Base-by-base conservation (phyloP, 2,888 invertebrate genomes). In the Athrips mouffetella region DNA sequence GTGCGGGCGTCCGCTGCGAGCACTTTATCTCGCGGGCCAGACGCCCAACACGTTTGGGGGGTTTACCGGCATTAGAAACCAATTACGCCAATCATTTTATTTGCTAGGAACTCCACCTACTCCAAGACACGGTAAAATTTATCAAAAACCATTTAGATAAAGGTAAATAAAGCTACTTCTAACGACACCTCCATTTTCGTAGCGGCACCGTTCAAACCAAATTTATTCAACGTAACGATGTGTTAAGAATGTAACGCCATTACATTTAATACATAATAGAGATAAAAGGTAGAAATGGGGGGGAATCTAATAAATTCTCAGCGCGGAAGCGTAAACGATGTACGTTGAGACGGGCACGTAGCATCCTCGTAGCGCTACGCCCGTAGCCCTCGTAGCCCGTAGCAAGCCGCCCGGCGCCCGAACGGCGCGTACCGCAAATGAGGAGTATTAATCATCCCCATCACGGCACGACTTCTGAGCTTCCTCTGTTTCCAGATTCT, bases 41-140 rank as follows among this genome's bases (percentile, higher is more conserved):
- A 74, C 84, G 67, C 70, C 73, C 80, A 86, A 89, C 89, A 89
- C 89, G 89, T 89, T 86, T 88, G 82, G 80, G 74, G 82, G 86
- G 81, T 85, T 89, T 88, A 88, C 81, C 75, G 80, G 89, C 85
- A 88, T 89, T 89, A 89, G 85, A 84, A 88, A 88, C 84, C 89
- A 89, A 89, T 89, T 89, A 89, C 84, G 80, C 72, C 80, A 80
- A 81, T 84, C 80, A 82, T 76, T 79, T 37, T 48, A 40, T 48
- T 51, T 51, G 4, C 47, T 37, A 41, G 33, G 13, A 47, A 44
- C 45, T 47, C 49, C 40, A 45, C 37, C 51, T 46, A 30, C 30
- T 46, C 39, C 18, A 8, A 16, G 10, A n/a, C 27, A 25, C 20
- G 0, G 37, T n/a, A 10, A 21, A 18, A 20, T 23, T 15, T 27